Evolutionary conservation across 2,113 vertebrate species (phyloP).

Genomic region (Cyprinus carpio): DNA sequence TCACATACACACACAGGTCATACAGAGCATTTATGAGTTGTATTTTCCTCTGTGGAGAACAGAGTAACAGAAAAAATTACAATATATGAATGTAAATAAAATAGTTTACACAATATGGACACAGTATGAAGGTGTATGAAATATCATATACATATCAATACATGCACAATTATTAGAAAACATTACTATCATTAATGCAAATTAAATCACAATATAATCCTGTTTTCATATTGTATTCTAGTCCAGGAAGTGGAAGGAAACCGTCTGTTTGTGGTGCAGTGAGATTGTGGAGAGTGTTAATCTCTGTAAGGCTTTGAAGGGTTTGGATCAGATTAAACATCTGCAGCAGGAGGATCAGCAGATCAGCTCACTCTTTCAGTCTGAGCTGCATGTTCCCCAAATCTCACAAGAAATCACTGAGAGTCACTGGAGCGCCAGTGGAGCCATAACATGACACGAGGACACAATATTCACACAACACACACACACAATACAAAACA

Average conservation of each 20-base stretch:
- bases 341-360: neutral
- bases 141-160: neutral
- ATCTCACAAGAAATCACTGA: neutral
- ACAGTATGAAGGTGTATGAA: too few species aligned
- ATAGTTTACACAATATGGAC: neutral
- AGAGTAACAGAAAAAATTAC: neutral
- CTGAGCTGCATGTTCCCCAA: slow-evolving; percentile 33
- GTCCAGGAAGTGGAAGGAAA: neutral
- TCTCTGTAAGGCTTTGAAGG: slow-evolving; percentile 11
- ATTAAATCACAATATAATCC: neutral
- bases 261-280: neutral
- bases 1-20: too few species aligned
- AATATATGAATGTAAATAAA: neutral
- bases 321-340: slow-evolving; percentile 7
- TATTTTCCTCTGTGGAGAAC: too few species aligned
- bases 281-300: neutral
- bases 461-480: too few species aligned
- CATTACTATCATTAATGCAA: neutral
- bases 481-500: too few species aligned
- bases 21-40: too few species aligned
- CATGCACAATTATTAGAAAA: neutral
- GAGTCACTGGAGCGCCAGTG: too few species aligned
- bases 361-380: neutral
- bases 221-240: neutral
- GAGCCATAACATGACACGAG: too few species aligned